These are phyloP conservation scores for Ceratina calcarata DNA, from an alignment of 1,140 invertebrate species.

Conservation along the genomic window DNA sequence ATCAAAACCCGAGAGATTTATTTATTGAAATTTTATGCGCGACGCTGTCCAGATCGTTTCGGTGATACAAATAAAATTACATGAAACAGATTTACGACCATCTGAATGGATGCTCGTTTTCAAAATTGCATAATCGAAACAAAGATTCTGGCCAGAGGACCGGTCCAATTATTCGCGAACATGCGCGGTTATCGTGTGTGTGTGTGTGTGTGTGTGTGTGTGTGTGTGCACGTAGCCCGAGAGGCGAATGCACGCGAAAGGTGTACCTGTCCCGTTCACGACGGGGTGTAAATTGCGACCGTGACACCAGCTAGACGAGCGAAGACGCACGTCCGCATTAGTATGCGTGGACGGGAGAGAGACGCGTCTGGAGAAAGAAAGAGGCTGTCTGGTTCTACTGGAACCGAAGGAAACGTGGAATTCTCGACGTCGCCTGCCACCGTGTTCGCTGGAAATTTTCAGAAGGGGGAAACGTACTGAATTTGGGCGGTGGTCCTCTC, in stretches of 20 bases:
- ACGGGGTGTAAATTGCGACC: slow-evolving; percentile 72
- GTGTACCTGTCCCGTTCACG: slow-evolving; percentile 51
- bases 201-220: neutral
- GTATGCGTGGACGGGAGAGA: slow-evolving; percentile 56
- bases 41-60: too few species aligned
- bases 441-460: slow-evolving; percentile 8
- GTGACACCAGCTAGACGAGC: slow-evolving; percentile 47
- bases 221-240: neutral
- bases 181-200: neutral
- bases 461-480: slow-evolving; percentile 23
- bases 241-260: neutral
- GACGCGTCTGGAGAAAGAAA: slow-evolving; percentile 45
- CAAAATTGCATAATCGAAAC: slow-evolving; percentile 13
- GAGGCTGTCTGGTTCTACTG: slow-evolving; percentile 29
- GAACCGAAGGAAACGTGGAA: slow-evolving; percentile 13
- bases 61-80: too few species aligned
- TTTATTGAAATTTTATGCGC: neutral
- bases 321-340: slow-evolving; percentile 14
- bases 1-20: neutral
- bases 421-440: neutral
- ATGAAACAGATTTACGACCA: neutral
- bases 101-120: neutral
- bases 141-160: slow-evolving; percentile 17
- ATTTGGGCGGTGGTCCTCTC: slow-evolving; percentile 69
- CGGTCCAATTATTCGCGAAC: slow-evolving; percentile 33